A percentile compares a stretch with the other conserved stretches of the same genome.
phyloP scores from a whole-genome alignment of 1,140 invertebrate species.

The Pemphigus obesinymphae region DNA sequence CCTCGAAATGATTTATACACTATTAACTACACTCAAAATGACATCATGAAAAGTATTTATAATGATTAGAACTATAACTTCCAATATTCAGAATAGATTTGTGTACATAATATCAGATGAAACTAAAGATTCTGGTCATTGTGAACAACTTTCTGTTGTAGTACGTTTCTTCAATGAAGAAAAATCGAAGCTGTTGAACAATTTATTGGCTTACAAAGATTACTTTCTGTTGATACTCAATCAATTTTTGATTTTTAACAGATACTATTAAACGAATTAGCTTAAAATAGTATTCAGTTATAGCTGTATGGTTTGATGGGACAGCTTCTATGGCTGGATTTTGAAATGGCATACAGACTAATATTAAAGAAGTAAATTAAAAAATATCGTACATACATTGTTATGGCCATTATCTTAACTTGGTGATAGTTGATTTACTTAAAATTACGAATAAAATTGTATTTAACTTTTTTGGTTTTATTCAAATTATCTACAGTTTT shows the following conservation, averaged over 20 bases:
- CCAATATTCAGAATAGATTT: not conserved
- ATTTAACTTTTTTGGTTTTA: no score
- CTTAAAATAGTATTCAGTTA: not conserved
- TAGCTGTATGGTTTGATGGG: slow-evolving; percentile 33
- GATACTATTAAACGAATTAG: not conserved
- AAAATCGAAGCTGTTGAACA: not conserved
- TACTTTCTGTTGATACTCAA: not conserved
- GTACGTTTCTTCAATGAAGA: slow-evolving; percentile 9
- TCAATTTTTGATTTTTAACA: not conserved
- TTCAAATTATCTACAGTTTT: no score
- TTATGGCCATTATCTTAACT: slow-evolving; percentile 30
- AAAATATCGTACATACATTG: slow-evolving; percentile 27
- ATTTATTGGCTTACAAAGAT: slow-evolving; percentile 13
- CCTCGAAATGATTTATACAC: not conserved
- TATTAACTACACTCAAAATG: not conserved
- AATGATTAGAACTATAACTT: not conserved
- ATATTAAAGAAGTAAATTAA: not conserved
- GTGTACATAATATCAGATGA: slow-evolving; percentile 30
- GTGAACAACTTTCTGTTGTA: slow-evolving; percentile 11
- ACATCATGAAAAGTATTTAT: not conserved
- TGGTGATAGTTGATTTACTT: no score
- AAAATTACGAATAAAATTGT: no score
- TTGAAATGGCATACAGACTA: not conserved
- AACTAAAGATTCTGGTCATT: slow-evolving; percentile 16
- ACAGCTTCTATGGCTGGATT: slow-evolving; percentile 26